These are phyloP conservation scores for Diglossa cyanea DNA, from an alignment of 2,797 vertebrate genomes.

Conservation along the genomic window DNA sequence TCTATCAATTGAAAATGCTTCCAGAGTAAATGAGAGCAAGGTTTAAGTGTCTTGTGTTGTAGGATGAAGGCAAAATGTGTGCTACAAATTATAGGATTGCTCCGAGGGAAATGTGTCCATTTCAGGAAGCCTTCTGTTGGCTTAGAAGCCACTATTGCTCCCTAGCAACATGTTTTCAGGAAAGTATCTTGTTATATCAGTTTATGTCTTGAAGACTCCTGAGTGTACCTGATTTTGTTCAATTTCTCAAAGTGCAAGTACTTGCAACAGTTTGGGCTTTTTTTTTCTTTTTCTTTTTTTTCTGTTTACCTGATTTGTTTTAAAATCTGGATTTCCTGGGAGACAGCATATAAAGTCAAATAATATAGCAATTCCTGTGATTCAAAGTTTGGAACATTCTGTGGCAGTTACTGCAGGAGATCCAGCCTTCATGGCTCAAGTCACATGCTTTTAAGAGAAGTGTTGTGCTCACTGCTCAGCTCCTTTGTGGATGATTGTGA, in stretches of 20 bases:
- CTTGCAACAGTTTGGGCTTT: neutral
- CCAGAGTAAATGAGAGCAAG: neutral
- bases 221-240: neutral
- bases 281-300: neutral
- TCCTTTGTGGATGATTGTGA: neutral
- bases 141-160: neutral
- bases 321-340: conserved; percentile 13
- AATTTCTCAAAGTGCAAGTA: neutral
- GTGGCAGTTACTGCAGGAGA: neutral
- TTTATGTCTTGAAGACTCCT: conserved; percentile 9
- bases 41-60: neutral
- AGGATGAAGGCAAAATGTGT: neutral
- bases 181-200: neutral
- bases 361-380: neutral
- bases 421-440: neutral
- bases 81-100: neutral
- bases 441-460: neutral
- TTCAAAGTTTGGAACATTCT: neutral
- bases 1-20: neutral
- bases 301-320: neutral
- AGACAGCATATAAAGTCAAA: neutral
- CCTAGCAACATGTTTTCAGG: neutral
- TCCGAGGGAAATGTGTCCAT: neutral
- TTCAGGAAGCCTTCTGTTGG: neutral
- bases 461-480: neutral